Base-by-base conservation (phyloP, 2,797 vertebrate species). In the Tarsius wallacei region DNA sequence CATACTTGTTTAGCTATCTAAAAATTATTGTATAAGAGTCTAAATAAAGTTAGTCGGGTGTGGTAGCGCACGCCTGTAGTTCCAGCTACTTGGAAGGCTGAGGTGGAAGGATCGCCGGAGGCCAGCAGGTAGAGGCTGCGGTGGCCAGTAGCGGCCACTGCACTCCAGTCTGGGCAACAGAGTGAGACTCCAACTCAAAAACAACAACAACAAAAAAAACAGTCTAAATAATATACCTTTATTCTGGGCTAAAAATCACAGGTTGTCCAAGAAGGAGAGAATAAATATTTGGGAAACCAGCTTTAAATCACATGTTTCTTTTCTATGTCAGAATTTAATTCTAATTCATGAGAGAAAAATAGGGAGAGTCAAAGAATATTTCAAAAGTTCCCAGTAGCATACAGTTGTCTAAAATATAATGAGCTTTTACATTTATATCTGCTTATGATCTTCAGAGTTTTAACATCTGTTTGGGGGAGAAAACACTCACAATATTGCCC, bases 361-460 rank as follows among this genome's bases (percentile, higher is more conserved):
- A 84, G 13, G 4, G 10, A 91, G 11, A 83, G 28, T 0, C n/a
- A 68, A 93, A 80, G 5, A 53, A 61, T 36, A 80, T 66, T 91
- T 90, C 19, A 94, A 63, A 74, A 95, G 12, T 7, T 14, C 28
- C 7, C 11, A 9, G 22, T 12, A 63, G 53, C 51, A 16, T 77
- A 22, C 1, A 87, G 31, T 19, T 84, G 26, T 53, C 47, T 87
- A 81, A 95, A 96, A 84, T 47, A 76, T n/a, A 87, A 66, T 61
- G 17, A 87, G 0, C 1, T 64, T 19, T 90, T 19, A 84, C 68
- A 51, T 92, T 86, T 53, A 80, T 76, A 85, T 61, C 55, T 51
- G 11, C 22, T 86, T 51, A 47, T 31, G 5, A 96, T 61, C n/a
- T 85, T 7, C 4, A 63, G 36, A 33, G 6, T 71, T n/a, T 87